Evolutionary conservation across 2,797 vertebrate species (phyloP).

Genomic region (Pipistrellus kuhlii): DNA sequence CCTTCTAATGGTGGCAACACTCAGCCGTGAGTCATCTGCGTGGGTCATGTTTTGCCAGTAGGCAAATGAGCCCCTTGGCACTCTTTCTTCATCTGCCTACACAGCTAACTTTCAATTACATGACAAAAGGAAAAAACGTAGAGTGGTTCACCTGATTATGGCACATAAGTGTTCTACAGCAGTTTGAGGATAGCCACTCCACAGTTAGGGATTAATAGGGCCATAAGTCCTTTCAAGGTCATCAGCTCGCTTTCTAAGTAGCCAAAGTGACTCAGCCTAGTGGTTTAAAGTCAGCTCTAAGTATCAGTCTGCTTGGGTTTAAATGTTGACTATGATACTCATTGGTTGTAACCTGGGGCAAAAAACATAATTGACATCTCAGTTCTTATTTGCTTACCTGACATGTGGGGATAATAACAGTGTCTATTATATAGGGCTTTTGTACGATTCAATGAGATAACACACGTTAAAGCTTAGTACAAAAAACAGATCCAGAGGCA

Average conservation of each 20-base stretch:
- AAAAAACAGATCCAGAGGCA: background rate
- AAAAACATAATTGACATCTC: background rate
- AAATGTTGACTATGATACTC: constrained; percentile 27
- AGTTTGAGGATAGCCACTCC: background rate
- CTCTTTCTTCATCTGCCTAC: constrained; percentile 36
- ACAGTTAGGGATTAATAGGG: background rate
- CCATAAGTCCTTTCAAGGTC: background rate
- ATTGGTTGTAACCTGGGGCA: background rate
- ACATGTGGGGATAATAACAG: background rate
- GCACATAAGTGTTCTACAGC: background rate
- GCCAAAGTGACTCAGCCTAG: background rate
- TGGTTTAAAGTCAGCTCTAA: background rate
- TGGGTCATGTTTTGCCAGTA: constrained; percentile 4
- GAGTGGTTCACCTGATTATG: constrained; percentile 7
- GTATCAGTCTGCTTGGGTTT: background rate
- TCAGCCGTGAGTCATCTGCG: constrained; percentile 11
- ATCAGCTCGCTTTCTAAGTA: background rate
- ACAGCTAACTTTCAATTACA: background rate
- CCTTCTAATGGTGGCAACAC: background rate
- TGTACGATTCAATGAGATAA: constrained; percentile 39
- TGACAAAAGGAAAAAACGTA: background rate
- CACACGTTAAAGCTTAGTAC: background rate
- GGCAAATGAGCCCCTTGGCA: background rate
- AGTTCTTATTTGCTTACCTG: background rate
- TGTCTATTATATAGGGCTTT: background rate